Evolutionary conservation across 2,113 vertebrate genomes (phyloP).

Genomic region (Hippotragus niger): DNA sequence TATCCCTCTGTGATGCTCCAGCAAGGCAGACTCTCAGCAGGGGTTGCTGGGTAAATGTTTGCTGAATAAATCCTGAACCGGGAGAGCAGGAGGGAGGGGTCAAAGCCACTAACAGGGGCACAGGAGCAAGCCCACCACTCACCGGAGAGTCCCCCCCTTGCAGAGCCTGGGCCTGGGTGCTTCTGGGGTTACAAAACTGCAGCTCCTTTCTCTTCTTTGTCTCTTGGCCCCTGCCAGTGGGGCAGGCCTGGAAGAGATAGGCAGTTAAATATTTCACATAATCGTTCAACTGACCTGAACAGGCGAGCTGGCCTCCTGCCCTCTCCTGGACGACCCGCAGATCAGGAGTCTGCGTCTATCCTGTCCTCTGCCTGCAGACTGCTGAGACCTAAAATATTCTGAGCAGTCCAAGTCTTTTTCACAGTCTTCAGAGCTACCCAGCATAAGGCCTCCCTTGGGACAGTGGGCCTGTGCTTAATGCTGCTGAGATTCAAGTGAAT

Average conservation of each 20-base stretch:
- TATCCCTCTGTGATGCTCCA: not conserved
- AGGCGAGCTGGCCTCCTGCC: constrained; percentile 13
- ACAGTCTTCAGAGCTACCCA: not conserved
- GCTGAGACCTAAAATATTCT: constrained; percentile 2
- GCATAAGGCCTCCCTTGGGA: constrained; percentile 2
- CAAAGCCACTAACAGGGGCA: not conserved
- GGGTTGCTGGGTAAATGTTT: not conserved
- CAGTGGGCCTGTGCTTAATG: not conserved
- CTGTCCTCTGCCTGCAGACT: constrained; percentile 5
- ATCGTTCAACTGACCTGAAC: constrained; percentile 9
- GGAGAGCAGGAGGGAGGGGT: not conserved
- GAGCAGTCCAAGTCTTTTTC: not conserved
- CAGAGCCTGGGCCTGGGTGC: not conserved
- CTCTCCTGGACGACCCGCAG: not conserved
- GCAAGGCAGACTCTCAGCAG: not conserved
- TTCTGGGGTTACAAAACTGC: not conserved
- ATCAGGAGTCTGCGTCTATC: not conserved
- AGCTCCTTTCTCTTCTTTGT: not conserved
- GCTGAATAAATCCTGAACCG: not conserved
- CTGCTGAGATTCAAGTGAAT: not conserved
- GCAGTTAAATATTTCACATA: constrained; percentile 30
- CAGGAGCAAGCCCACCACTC: not conserved
- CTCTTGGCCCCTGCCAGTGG: not conserved
- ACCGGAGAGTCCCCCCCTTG: not conserved
- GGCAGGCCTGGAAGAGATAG: not conserved